Base-by-base conservation (phyloP, 37 sponge, comb jelly and placozoan species). In the Axinella damicornis region DNA sequence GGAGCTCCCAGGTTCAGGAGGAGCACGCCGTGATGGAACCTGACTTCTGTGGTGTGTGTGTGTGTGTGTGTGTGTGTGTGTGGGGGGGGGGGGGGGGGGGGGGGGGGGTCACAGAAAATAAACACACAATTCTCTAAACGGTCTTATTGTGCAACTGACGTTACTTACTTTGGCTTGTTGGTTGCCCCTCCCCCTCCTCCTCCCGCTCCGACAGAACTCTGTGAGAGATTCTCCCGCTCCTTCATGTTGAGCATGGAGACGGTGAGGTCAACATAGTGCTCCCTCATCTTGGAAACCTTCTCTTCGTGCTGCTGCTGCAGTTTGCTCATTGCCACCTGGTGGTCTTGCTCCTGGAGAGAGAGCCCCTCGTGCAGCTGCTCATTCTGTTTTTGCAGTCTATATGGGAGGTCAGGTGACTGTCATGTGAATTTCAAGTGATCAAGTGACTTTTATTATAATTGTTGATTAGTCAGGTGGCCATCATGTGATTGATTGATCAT, bases 181-280 rank as follows among this genome's bases (percentile, higher is more conserved):
- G 63, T 27, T 27, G 63, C 63, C 11, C 63, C 63, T 22, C 63
- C 63, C 13, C 63, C 63, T 61, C 25, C 63, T 14, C 25, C 63
- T 27, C 63, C 63, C 13, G 12, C 63, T 27, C 25, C 69, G 16
- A 25, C 31, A 37, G 62, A 57, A 4, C 22, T 12, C 9, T 31
- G n/a, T 39, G 53, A 20, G 27, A 9, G 5, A 12, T 71, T 55
- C 15, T 22, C 28, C 20, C n/a, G 53, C 34, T 75, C 75, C 40
- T 85, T 78, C 22, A 78, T 11, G 20, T 32, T 77, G 41, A 85
- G 39, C 5, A 85, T 17, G 58, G 68, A 58, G 40, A 71, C 78
- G 1, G 86, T 77, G 39, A 85, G 28, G 61, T 77, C 86, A n/a
- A 85, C 78, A 30, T 85, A 85, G 13, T 76, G 67, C 61, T 85